Conservation (phyloP, 2,888 invertebrate species). For the Polia nebulosa region DNA sequence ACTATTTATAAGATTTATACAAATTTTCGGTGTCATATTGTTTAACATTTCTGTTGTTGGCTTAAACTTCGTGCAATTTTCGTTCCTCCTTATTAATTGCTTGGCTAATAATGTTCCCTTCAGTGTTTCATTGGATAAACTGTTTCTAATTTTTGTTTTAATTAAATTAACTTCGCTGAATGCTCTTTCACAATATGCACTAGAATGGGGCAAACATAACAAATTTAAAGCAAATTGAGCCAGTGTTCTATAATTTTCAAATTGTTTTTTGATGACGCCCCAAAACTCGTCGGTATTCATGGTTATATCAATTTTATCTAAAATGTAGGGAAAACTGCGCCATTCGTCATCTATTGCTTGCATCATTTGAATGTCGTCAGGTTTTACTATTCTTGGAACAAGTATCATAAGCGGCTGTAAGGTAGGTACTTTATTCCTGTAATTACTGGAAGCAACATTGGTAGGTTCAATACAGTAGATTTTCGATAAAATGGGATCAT, state of each 20-base stretch:
- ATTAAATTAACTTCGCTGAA: constrained; percentile 46
- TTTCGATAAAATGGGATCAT: constrained; percentile 14
- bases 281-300: constrained; percentile 30
- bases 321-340: constrained; percentile 38
- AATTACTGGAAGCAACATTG: constrained; percentile 9
- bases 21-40: background rate
- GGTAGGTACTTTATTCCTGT: constrained; percentile 9
- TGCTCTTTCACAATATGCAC: constrained; percentile 40
- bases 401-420: constrained; percentile 17
- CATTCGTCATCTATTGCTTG: constrained; percentile 39
- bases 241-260: constrained; percentile 20
- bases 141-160: constrained; percentile 54
- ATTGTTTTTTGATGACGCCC: constrained; percentile 16
- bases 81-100: constrained; percentile 11
- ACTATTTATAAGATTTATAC: too few species aligned
- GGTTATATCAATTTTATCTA: constrained; percentile 26
- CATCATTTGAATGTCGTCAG: constrained; percentile 19
- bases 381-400: constrained; percentile 38
- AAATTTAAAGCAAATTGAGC: constrained; percentile 21
- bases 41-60: constrained; percentile 22
- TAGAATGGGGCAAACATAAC: constrained; percentile 26
- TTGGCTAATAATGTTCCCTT: constrained; percentile 24
- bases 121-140: constrained; percentile 41
- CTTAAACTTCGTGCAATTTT: constrained; percentile 27
- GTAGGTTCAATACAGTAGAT: constrained; percentile 10